Conservation (phyloP, 2,797 vertebrate species). For the Scolopax bukidnonensis region DNA sequence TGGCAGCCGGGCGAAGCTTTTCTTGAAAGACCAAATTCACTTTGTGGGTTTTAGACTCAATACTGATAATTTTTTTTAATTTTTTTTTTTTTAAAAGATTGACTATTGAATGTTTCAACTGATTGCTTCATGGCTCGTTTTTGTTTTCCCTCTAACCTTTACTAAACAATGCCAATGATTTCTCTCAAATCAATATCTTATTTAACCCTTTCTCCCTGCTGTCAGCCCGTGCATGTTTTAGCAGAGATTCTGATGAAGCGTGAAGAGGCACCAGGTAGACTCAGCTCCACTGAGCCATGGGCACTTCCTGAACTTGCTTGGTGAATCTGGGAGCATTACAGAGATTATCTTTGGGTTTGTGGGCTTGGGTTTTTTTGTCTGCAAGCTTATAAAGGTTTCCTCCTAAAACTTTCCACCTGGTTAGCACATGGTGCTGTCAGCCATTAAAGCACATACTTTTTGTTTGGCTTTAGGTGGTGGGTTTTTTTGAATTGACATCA, state of each 20-base stretch:
- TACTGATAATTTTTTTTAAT: neutral
- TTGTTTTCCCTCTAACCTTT: slow-evolving; percentile 54
- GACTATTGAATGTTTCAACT: neutral
- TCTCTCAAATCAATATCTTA: neutral
- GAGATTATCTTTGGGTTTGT: slow-evolving; percentile 5
- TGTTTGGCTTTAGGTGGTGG: neutral
- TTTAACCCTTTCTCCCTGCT: slow-evolving; percentile 20
- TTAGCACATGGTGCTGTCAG: slow-evolving; percentile 21
- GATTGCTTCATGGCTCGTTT: neutral
- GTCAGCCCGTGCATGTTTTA: neutral
- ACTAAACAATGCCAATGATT: slow-evolving; percentile 53
- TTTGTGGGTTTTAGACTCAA: neutral
- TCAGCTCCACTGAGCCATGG: slow-evolving; percentile 18
- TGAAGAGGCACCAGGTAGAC: neutral
- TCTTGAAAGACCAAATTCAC: neutral
- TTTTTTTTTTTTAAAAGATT: neutral
- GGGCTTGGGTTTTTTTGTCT: slow-evolving; percentile 30
- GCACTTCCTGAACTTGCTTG: slow-evolving; percentile 51
- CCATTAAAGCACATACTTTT: slow-evolving; percentile 12
- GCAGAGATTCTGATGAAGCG: neutral
- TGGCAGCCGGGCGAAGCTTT: neutral
- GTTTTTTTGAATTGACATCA: neutral
- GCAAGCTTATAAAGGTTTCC: slow-evolving; percentile 54
- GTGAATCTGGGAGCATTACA: slow-evolving; percentile 7
- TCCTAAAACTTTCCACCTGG: neutral